Conservation (phyloP, 2,888 invertebrate genomes). For the Lottia scabra region DNA sequence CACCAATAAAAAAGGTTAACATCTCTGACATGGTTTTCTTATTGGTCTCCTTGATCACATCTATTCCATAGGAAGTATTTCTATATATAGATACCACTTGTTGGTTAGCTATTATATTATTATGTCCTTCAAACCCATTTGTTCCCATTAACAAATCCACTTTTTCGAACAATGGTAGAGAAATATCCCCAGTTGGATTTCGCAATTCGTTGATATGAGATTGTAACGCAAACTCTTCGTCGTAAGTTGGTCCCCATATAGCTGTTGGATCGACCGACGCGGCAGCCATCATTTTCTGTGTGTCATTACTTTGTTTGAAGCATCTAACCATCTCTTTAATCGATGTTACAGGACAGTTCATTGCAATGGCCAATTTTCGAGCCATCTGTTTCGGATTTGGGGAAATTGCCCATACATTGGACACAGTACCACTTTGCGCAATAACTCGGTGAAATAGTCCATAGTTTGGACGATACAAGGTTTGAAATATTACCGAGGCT, state of each 20-base stretch:
- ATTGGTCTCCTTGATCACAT: background rate
- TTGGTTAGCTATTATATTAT: background rate
- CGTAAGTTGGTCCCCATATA: background rate
- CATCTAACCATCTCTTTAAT: background rate
- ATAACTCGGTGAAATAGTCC: background rate
- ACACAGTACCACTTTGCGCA: background rate
- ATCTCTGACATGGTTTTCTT: background rate
- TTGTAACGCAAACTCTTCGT: background rate
- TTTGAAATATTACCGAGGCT: background rate
- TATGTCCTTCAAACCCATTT: background rate
- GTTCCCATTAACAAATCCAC: background rate
- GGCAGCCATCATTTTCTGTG: background rate
- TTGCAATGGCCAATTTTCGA: background rate
- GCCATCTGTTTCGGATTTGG: background rate
- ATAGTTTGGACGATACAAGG: background rate
- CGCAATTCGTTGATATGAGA: background rate
- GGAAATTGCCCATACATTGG: background rate
- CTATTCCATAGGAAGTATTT: background rate
- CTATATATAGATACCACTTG: too few species aligned
- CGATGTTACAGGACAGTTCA: background rate
- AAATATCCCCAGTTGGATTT: background rate
- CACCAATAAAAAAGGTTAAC: background rate
- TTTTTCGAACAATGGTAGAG: background rate
- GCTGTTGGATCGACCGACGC: background rate
- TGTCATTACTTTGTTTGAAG: background rate